Percentiles rank a stretch among this genome's conserved stretches.
These are phyloP conservation scores for Anguilla megastoma DNA, from an alignment of 2,797 vertebrate species.

Conservation along the genomic window DNA sequence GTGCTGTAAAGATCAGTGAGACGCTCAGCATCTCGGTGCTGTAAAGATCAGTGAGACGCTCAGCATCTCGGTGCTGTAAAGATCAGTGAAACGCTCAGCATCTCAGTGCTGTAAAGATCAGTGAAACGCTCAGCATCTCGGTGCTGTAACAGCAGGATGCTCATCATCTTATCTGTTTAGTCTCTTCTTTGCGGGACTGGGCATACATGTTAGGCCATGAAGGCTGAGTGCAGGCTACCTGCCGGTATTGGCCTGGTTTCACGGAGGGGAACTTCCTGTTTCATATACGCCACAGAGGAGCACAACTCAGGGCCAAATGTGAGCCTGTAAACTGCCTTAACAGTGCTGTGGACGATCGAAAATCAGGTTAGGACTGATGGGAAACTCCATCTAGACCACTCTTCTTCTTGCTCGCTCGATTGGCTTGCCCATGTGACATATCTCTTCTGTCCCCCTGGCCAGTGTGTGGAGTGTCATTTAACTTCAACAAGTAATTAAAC, in stretches of 20 bases:
- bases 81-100: too few relatives aligned
- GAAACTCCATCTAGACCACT: conserved; percentile 28
- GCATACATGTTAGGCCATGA: conserved; percentile 64
- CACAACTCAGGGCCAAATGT: conserved; percentile 55
- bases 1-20: too few relatives aligned
- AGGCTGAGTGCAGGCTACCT: conserved; percentile 45
- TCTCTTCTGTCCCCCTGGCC: conserved; percentile 20
- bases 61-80: too few relatives aligned
- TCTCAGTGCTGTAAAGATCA: background rate
- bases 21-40: too few relatives aligned
- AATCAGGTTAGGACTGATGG: conserved; percentile 58
- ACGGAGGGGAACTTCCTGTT: conserved; percentile 32
- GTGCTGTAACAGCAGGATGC: background rate
- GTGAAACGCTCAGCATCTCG: background rate
- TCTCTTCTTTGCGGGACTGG: conserved; percentile 45
- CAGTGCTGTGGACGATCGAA: conserved; percentile 56
- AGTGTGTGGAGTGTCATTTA: background rate
- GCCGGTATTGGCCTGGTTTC: conserved; percentile 54
- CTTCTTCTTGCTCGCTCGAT: background rate
- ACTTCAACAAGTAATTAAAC: background rate
- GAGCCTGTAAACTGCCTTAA: conserved; percentile 25
- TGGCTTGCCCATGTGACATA: background rate
- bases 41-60: too few relatives aligned
- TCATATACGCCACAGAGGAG: conserved; percentile 50
- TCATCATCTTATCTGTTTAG: conserved; percentile 54